phyloP scores from a whole-genome alignment of 2,113 vertebrate species.

The Bombycilla garrulus region DNA sequence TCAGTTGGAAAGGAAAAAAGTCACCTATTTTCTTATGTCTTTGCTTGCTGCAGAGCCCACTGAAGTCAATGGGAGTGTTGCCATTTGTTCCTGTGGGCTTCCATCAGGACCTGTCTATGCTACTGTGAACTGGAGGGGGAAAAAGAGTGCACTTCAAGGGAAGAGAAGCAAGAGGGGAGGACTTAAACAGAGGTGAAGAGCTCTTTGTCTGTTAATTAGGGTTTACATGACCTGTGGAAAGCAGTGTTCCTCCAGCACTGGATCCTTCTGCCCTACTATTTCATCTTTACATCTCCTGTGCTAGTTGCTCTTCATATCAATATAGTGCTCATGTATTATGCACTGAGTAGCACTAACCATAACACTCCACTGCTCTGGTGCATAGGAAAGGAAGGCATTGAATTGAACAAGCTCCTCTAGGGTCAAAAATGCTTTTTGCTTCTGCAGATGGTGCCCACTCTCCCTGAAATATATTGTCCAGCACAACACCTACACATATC shows the following conservation, averaged over 20 bases:
- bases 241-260: constrained; percentile 58
- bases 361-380: background rate
- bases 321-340: background rate
- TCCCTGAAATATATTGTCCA: background rate
- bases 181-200: constrained; percentile 5
- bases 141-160: background rate
- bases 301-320: background rate
- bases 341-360: background rate
- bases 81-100: constrained; percentile 32
- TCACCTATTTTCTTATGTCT: constrained; percentile 6
- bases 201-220: constrained; percentile 67
- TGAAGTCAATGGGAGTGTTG: background rate
- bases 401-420: background rate
- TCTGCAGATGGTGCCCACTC: background rate
- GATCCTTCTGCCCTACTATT: constrained; percentile 50
- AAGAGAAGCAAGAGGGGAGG: constrained; percentile 12
- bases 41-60: background rate
- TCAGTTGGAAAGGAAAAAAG: background rate
- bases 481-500: background rate
- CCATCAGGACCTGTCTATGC: background rate
- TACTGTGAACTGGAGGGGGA: background rate
- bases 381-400: background rate
- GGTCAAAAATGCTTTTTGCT: background rate
- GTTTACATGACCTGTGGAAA: constrained; percentile 68
- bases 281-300: constrained; percentile 15